Conservation (phyloP, 2,888 invertebrate genomes). For the Ethmia dodecea region DNA sequence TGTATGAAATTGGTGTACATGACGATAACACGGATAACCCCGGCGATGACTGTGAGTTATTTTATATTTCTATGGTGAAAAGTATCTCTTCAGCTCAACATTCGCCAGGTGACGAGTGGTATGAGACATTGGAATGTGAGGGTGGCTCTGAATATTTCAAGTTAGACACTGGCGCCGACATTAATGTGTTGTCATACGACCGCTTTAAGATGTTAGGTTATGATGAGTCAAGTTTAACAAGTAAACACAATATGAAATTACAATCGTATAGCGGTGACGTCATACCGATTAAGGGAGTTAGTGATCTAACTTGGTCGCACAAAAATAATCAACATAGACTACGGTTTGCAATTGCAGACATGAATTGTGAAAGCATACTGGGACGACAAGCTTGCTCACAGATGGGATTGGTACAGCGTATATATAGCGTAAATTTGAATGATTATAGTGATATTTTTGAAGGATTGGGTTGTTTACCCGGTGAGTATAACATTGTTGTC, state of each 20-base stretch:
- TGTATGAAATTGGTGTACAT: conserved; percentile 4
- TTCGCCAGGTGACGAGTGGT: neutral
- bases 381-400: conserved; percentile 6
- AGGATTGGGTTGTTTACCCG: conserved; percentile 14
- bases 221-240: neutral
- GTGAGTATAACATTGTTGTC: conserved; percentile 13
- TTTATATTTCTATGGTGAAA: conserved; percentile 2
- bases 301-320: conserved; percentile 8
- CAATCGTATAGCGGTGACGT: conserved; percentile 13
- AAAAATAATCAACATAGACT: conserved; percentile 8
- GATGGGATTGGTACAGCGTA: conserved; percentile 7
- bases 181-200: neutral
- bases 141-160: conserved; percentile 5
- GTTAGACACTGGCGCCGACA: conserved; percentile 3
- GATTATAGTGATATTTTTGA: conserved; percentile 6
- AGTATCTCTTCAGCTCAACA: neutral
- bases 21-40: conserved; percentile 1
- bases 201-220: neutral
- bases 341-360: conserved; percentile 10
- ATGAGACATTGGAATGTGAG: conserved; percentile 1
- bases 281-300: conserved; percentile 11
- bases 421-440: conserved; percentile 5
- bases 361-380: conserved; percentile 5
- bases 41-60: conserved; percentile 5
- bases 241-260: conserved; percentile 5